phyloP scores from a whole-genome alignment of 2,888 invertebrate genomes.

The Acanthosepion lycidas region DNA sequence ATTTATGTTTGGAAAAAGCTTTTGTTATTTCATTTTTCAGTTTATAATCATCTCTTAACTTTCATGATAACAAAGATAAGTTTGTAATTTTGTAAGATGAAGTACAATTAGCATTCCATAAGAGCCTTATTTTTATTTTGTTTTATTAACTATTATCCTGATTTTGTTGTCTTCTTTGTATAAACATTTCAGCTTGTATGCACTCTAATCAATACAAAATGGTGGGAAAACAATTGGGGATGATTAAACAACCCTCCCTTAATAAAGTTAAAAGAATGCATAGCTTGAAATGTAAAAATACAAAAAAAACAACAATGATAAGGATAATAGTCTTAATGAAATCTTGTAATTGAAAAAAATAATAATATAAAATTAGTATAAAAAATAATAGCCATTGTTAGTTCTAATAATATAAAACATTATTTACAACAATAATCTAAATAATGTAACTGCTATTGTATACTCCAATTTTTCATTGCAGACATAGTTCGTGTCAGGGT shows the following conservation, averaged over 20 bases:
- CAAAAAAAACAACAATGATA: neutral
- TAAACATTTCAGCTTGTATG: neutral
- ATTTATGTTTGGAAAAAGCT: neutral
- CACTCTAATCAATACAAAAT: neutral
- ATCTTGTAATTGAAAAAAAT: neutral
- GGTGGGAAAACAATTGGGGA: neutral
- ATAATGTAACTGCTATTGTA: slow-evolving; percentile 42
- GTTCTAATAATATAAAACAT: neutral
- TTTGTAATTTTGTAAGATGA: neutral
- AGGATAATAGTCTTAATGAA: neutral
- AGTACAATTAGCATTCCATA: neutral
- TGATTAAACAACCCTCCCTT: neutral
- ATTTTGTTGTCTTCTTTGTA: neutral
- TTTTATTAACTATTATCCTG: neutral
- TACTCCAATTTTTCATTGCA: slow-evolving; percentile 46
- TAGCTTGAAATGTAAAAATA: neutral
- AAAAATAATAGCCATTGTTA: neutral
- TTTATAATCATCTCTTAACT: neutral
- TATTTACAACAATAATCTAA: neutral
- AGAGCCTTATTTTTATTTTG: neutral
- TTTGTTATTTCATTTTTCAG: neutral
- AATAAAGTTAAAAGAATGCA: neutral
- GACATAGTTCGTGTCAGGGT: slow-evolving; percentile 46
- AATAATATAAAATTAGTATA: neutral
- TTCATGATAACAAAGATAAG: neutral